Conservation (phyloP, 2,797 vertebrate genomes). For the Oceanodroma leucorhoa region DNA sequence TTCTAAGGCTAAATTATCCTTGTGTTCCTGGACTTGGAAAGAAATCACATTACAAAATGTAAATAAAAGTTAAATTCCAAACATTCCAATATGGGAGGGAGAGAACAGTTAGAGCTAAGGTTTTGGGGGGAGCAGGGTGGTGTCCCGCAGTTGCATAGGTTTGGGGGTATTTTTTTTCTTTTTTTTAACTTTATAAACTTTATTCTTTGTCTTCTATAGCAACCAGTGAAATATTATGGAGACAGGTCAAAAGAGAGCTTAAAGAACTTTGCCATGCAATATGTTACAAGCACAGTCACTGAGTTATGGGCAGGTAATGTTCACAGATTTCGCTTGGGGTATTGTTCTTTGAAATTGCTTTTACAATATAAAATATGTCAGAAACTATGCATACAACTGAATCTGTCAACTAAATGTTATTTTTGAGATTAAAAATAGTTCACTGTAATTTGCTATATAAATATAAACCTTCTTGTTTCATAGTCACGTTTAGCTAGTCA, state of each 20-base stretch:
- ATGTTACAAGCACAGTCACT: constrained; percentile 86
- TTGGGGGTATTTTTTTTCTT: not conserved
- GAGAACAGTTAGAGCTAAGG: not conserved
- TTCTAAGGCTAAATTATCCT: not conserved
- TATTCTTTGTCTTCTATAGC: constrained; percentile 73
- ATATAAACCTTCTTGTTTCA: not conserved
- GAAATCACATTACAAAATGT: not conserved
- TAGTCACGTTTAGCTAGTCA: not conserved
- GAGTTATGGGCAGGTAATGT: constrained; percentile 90
- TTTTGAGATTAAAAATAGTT: not conserved
- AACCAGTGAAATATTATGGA: constrained; percentile 87
- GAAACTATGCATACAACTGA: not conserved
- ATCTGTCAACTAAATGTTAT: not conserved
- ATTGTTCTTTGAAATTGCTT: not conserved
- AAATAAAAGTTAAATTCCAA: not conserved
- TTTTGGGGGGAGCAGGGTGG: too few relatives aligned
- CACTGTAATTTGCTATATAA: not conserved
- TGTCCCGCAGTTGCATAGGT: not conserved
- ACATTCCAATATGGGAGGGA: not conserved
- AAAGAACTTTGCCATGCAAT: constrained; percentile 88
- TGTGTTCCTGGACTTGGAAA: not conserved
- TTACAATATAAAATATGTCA: not conserved
- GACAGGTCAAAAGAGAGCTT: constrained; percentile 88
- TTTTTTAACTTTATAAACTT: not conserved
- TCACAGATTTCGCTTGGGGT: constrained; percentile 15